These are phyloP conservation scores for Stigmatopora nigra DNA, from an alignment of 2,113 vertebrate species.

Conservation along the genomic window DNA sequence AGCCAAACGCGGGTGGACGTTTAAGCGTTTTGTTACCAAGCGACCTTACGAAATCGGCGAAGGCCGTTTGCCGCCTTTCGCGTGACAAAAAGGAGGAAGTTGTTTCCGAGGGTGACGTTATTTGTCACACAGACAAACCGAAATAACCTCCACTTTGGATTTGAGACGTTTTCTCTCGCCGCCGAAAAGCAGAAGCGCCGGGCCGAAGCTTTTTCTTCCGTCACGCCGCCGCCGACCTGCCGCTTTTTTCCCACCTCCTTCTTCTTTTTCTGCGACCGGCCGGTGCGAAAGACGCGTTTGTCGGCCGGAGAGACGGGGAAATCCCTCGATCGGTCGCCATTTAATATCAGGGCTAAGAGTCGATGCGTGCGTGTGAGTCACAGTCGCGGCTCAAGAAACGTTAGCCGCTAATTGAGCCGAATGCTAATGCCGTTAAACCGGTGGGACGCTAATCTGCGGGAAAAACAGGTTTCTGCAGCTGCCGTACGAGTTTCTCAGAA, in stretches of 20 bases:
- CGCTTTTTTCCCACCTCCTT: not conserved
- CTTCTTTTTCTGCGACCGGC: not conserved
- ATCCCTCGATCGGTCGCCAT: not conserved
- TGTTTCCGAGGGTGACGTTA: conserved; percentile 44
- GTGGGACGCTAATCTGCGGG: conserved; percentile 42
- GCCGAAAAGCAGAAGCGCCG: conserved; percentile 58
- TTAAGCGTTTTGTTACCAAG: not conserved
- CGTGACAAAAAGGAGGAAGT: conserved; percentile 69
- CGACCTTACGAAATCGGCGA: conserved; percentile 34
- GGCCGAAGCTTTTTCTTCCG: conserved; percentile 35
- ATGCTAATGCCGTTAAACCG: conserved; percentile 44
- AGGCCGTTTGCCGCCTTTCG: conserved; percentile 28
- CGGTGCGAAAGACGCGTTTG: not conserved
- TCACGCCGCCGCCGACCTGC: conserved; percentile 13
- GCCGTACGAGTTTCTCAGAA: conserved; percentile 5
- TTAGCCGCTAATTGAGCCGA: conserved; percentile 33
- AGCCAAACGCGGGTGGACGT: no score
- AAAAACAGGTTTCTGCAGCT: conserved; percentile 37
- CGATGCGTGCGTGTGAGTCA: conserved; percentile 28
- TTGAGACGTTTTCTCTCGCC: conserved; percentile 44
- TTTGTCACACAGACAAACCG: conserved; percentile 49
- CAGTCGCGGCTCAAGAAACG: conserved; percentile 6
- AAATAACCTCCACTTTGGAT: conserved; percentile 41
- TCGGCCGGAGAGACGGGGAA: not conserved
- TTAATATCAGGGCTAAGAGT: not conserved